A percentile compares a stretch with the other conserved stretches of the same genome.
Evolutionary conservation across 1,140 invertebrate species (phyloP).

Genomic region (Lepidurus couesii): DNA sequence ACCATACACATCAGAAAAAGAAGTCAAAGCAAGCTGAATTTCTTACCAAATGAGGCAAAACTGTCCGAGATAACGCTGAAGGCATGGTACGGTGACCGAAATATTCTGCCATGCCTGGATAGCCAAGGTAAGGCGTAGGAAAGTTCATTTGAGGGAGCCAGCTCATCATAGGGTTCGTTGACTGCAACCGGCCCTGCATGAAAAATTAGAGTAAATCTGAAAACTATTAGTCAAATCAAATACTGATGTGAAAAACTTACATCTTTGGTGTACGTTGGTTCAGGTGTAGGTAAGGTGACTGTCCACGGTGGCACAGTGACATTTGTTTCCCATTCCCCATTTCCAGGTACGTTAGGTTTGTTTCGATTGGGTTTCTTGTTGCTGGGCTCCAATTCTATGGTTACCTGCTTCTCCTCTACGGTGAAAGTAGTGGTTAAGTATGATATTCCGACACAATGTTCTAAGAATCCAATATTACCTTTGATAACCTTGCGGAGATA

Average conservation of each 20-base stretch:
- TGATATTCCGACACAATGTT: not conserved
- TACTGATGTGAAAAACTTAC: not conserved
- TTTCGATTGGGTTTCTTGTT: not conserved
- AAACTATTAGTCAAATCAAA: not conserved
- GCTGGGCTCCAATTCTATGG: not conserved
- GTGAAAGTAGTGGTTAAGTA: not conserved
- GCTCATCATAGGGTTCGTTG: not conserved
- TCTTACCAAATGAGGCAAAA: not conserved
- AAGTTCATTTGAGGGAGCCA: not conserved
- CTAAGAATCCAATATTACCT: slow-evolving; percentile 51
- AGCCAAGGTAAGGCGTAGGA: not conserved
- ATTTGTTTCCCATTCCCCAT: not conserved
- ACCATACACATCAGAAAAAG: not conserved
- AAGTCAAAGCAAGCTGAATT: not conserved
- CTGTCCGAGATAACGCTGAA: not conserved
- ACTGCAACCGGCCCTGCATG: not conserved
- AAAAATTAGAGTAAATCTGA: not conserved
- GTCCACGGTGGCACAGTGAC: not conserved
- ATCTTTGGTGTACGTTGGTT: not conserved
- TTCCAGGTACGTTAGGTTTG: slow-evolving; percentile 1
- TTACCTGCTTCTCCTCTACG: not conserved
- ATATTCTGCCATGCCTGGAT: not conserved
- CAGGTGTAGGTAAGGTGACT: not conserved
- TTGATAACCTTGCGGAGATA: slow-evolving; percentile 93
- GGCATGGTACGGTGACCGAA: not conserved